Conservation (phyloP, 2,797 vertebrate genomes). For the Gadopsis bispinosus region DNA sequence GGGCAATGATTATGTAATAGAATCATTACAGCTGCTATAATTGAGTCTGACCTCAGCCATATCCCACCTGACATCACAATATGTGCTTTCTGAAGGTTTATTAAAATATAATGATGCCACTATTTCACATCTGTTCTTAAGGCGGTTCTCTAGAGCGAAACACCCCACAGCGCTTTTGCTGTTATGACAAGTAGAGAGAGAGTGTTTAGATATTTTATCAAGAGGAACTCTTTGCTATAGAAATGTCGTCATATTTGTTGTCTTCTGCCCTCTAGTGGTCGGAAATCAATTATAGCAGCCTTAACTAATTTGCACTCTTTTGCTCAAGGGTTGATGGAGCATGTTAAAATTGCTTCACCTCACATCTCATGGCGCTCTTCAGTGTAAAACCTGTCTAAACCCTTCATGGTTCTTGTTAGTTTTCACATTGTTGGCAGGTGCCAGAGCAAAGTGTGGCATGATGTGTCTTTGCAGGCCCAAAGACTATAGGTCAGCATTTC, state of each 20-base stretch:
- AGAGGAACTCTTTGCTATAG: background rate
- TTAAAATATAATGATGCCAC: conserved; percentile 2
- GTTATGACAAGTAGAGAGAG: background rate
- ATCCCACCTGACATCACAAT: background rate
- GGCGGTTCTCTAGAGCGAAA: background rate
- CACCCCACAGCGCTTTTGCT: background rate
- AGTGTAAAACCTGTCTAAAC: conserved; percentile 8
- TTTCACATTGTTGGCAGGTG: conserved; percentile 28
- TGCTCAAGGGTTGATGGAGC: conserved; percentile 14
- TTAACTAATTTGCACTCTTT: conserved; percentile 15
- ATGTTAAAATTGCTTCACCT: conserved; percentile 19
- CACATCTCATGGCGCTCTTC: conserved; percentile 9
- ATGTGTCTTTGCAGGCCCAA: background rate
- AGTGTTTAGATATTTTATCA: background rate
- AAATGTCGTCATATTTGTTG: background rate
- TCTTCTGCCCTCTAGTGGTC: conserved; percentile 32
- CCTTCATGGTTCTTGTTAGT: background rate
- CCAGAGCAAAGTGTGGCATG: conserved; percentile 4
- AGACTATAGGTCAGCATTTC: conserved; percentile 6
- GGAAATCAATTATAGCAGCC: conserved; percentile 34
- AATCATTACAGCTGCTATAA: conserved; percentile 6
- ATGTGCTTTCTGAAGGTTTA: background rate
- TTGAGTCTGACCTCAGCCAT: conserved; percentile 23
- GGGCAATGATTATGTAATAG: background rate
- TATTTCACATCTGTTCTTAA: background rate